Evolutionary conservation across 2,888 invertebrate genomes (phyloP).

Genomic region (Gymnoscelis rufifasciata): DNA sequence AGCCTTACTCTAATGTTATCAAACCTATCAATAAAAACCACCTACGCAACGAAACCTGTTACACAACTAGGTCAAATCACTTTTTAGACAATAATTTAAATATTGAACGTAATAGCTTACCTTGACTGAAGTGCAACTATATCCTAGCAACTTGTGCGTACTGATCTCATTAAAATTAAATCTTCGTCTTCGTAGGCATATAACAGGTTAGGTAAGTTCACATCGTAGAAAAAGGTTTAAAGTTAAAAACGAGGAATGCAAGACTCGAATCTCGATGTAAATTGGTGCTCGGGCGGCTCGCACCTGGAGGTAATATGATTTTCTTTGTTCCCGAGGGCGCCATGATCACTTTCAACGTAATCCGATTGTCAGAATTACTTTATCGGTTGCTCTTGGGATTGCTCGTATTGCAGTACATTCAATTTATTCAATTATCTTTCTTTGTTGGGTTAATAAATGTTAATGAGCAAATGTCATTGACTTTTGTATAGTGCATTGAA

Average conservation of each 20-base stretch:
- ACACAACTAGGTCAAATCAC: not conserved
- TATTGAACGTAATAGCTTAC: not conserved
- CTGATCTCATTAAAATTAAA: no score
- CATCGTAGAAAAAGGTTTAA: not conserved
- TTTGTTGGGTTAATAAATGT: no score
- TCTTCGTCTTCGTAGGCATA: not conserved
- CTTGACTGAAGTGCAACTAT: not conserved
- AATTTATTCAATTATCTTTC: not conserved
- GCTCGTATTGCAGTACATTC: constrained; percentile 1
- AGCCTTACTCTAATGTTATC: not conserved
- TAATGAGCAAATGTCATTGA: no score
- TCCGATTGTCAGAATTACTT: constrained; percentile 45
- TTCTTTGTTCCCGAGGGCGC: constrained; percentile 41
- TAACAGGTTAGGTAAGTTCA: not conserved
- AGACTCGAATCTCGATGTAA: constrained; percentile 4
- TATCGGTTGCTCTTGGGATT: constrained; percentile 33
- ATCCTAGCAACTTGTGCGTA: no score
- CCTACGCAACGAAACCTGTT: not conserved
- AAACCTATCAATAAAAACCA: not conserved
- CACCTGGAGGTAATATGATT: constrained; percentile 52
- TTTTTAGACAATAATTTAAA: not conserved
- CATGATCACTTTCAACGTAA: constrained; percentile 40
- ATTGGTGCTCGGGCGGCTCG: constrained; percentile 18
- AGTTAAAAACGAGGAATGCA: constrained; percentile 2
- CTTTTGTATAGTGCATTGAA: no score